These are phyloP conservation scores for Micromussa lordhowensis DNA, from an alignment of 92 coral and sea anemone genomes.

Conservation along the genomic window DNA sequence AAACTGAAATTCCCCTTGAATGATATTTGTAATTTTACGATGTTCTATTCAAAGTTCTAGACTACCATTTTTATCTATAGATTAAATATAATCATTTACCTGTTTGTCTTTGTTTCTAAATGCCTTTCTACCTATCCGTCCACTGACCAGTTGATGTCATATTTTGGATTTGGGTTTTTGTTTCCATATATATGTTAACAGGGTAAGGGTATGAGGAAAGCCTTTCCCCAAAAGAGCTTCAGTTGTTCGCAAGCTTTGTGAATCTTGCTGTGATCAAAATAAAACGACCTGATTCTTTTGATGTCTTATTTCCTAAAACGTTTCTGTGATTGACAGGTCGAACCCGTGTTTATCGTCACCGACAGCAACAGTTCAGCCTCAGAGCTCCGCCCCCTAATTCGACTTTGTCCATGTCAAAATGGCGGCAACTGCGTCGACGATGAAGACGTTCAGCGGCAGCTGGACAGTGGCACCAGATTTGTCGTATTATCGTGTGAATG, in stretches of 20 bases:
- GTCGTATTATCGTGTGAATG: conserved; percentile 69
- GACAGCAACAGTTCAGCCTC: conserved; percentile 65
- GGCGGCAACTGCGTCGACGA: conserved; percentile 67
- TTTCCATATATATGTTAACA: not conserved
- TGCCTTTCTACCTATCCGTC: not conserved
- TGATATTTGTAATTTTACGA: not conserved
- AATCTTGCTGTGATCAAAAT: not conserved
- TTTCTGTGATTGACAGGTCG: conserved; percentile 49
- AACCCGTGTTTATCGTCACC: conserved; percentile 67
- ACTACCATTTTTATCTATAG: not conserved
- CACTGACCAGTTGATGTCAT: not conserved
- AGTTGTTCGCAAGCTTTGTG: too few relatives aligned
- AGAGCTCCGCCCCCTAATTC: conserved; percentile 64
- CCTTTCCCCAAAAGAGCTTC: too few relatives aligned
- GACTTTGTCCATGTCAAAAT: conserved; percentile 77
- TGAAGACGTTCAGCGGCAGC: conserved; percentile 36
- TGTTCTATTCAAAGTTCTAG: not conserved
- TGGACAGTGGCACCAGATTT: conserved; percentile 53
- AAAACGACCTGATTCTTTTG: not conserved
- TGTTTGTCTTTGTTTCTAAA: not conserved
- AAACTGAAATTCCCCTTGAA: not conserved
- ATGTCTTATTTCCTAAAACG: not conserved
- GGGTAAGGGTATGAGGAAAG: too few relatives aligned
- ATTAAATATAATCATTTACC: not conserved
- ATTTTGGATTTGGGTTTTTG: not conserved